Percentiles rank a stretch among this genome's conserved stretches.
Evolutionary conservation across 2,113 vertebrate species (phyloP).

Genomic region (Climacteris rufus): DNA sequence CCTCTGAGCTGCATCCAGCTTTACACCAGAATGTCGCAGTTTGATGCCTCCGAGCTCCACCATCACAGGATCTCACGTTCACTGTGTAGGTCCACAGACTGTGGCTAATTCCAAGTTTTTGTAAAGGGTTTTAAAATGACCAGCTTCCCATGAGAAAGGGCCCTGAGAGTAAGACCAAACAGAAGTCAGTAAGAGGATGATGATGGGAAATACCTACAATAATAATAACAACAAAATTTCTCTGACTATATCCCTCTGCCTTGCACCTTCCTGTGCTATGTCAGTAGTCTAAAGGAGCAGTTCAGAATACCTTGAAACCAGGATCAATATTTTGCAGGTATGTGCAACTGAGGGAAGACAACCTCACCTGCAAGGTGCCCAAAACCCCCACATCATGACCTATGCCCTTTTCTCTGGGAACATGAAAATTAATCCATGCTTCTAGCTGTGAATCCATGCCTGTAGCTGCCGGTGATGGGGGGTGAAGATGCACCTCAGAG

Average conservation of each 20-base stretch:
- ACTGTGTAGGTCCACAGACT: accelerated
- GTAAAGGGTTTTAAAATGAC: accelerated
- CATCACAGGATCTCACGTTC: accelerated
- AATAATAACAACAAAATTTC: background rate
- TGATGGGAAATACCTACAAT: background rate
- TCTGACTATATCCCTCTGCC: background rate
- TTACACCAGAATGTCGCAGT: accelerated
- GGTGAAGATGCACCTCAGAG: background rate
- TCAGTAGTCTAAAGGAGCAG: accelerated
- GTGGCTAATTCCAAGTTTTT: accelerated
- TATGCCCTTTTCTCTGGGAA: background rate
- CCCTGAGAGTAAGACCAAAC: accelerated
- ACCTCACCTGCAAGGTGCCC: background rate
- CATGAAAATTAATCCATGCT: background rate
- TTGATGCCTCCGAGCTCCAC: background rate
- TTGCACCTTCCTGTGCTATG: background rate
- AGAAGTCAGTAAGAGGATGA: background rate
- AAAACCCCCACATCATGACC: background rate
- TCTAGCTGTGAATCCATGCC: background rate
- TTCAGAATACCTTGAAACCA: background rate
- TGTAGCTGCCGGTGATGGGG: background rate
- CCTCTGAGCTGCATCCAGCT: background rate
- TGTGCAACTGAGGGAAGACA: background rate
- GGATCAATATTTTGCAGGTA: background rate
- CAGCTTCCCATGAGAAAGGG: accelerated